phyloP scores from a whole-genome alignment of 2,797 vertebrate genomes.

The Chrosomus eos region DNA sequence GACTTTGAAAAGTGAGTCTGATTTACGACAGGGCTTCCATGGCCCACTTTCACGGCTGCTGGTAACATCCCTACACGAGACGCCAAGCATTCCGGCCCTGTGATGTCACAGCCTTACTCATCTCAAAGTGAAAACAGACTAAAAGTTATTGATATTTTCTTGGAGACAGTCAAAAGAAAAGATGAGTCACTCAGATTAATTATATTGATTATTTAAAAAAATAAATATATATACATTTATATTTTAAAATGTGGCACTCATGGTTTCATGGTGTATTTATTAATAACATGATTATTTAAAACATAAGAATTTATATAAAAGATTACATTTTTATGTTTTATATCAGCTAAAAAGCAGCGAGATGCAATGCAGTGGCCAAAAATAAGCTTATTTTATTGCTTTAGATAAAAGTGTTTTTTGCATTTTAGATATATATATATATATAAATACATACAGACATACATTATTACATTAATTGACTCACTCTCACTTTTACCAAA shows the following conservation, averaged over 20 bases:
- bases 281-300: background rate
- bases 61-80: slow-evolving; percentile 57
- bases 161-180: slow-evolving; percentile 10
- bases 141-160: slow-evolving; percentile 11
- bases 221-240: background rate
- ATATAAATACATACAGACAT: background rate
- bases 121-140: slow-evolving; percentile 1
- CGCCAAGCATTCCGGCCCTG: slow-evolving; percentile 41
- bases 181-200: slow-evolving; percentile 22
- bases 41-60: slow-evolving; percentile 70
- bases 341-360: background rate
- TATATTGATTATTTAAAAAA: background rate
- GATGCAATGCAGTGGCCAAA: background rate
- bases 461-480: slow-evolving; percentile 11
- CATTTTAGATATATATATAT: background rate
- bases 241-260: background rate
- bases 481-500: background rate
- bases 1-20: slow-evolving; percentile 78
- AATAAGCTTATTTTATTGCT: background rate
- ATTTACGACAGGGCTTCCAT: slow-evolving; percentile 72
- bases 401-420: background rate
- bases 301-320: background rate
- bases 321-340: no score
- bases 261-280: background rate
- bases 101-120: slow-evolving; percentile 38